Conservation (phyloP, 2,113 vertebrate genomes). For the Halichoerus grypus region DNA sequence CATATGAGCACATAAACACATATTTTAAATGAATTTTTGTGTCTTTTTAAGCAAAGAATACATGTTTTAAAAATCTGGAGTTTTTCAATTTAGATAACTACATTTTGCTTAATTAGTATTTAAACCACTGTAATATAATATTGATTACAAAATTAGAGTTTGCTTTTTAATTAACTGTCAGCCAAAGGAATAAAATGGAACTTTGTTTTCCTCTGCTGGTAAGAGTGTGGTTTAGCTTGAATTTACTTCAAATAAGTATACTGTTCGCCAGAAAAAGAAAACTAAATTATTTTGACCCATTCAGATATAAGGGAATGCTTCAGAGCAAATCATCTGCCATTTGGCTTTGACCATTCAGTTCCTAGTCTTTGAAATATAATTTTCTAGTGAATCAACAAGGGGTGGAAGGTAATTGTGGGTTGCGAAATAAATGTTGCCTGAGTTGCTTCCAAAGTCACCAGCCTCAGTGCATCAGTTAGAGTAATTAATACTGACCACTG, state of each 20-base stretch:
- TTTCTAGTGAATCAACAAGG: background rate
- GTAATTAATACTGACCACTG: background rate
- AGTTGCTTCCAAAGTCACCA: background rate
- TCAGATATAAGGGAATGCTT: conserved; percentile 41
- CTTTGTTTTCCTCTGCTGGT: background rate
- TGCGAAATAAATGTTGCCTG: background rate
- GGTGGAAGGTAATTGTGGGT: background rate
- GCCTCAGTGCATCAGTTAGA: background rate
- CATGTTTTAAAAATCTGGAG: conserved; percentile 44
- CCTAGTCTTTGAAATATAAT: background rate
- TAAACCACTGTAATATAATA: conserved; percentile 25
- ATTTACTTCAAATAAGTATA: conserved; percentile 15
- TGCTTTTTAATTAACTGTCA: conserved; percentile 61
- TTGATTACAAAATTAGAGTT: conserved; percentile 54
- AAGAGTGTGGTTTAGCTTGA: background rate
- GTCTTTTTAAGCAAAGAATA: conserved; percentile 39
- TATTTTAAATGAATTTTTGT: conserved; percentile 58
- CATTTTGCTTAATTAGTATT: conserved; percentile 59
- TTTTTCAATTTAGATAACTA: conserved; percentile 31
- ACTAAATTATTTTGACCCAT: conserved; percentile 13
- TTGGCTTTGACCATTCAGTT: background rate
- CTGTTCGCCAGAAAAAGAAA: background rate
- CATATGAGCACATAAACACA: conserved; percentile 34
- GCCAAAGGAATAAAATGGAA: conserved; percentile 33
- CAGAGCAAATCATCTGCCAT: background rate